Base-by-base conservation (phyloP, 2,888 invertebrate species). In the Sceliomorpha sp. region DNA sequence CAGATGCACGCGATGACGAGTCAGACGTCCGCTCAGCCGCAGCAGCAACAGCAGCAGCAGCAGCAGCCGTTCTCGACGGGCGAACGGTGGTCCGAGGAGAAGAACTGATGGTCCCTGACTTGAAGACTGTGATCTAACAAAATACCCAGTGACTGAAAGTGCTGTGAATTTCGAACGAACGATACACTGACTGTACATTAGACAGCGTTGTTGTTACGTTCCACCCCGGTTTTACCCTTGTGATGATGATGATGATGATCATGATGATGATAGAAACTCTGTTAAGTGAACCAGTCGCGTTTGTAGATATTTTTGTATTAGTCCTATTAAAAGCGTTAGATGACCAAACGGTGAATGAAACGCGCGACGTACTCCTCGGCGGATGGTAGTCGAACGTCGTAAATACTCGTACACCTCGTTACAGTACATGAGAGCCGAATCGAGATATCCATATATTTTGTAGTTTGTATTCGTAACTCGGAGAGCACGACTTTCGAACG, bases 81-180 rank as follows among this genome's bases (percentile, higher is more conserved):
- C 6, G 81, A 86, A 12, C 70, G 81, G 58, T 85, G 85, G 84
- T 73, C 75, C 32, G 81, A 81, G 31, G 83, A 84, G 20, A 82
- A 81, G 64, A 77, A 84, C 76, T 80, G 74, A 76, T 74, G 73
- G 5, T 20, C 5, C 20, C 20, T 20, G 20, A 20, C 5, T 17
- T 24, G 37, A 29, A 12, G 13, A n/a, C n/a, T 17, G 29, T 44
- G 15, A 51, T 44, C 12, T 34, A 51, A 26, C 32, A 10, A 32
- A 1, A 24, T 13, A 17, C 37, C 17, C 24, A 53, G 37, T 37
- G 68, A 51, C 44, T 45, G 42, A 50, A 59, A 60, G 45, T 53
- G 47, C 53, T 48, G 59, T 48, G 59, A 56, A 58, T 27, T 17
- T 10, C 13, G n/a, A 14, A 12, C 14, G 26, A 14, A 13, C 32